Base-by-base conservation (phyloP, 2,797 vertebrate species). In the Characodon lateralis region DNA sequence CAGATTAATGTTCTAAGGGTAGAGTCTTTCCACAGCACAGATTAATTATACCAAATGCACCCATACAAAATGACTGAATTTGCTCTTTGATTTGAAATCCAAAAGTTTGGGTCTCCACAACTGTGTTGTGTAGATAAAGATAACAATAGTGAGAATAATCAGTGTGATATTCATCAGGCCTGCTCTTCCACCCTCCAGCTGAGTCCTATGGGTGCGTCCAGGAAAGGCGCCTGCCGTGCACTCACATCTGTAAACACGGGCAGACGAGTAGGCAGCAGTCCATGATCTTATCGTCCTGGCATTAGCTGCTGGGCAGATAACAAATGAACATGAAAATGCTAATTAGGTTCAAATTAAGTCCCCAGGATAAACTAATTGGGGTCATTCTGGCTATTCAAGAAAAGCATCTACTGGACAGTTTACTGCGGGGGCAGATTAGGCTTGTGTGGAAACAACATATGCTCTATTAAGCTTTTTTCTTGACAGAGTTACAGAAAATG, bases 241-340 rank as follows among this genome's bases (percentile, higher is more conserved):
- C 85, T 89, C 84, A 86, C 87, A 84, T 91, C 81, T 92, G 88
- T 93, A 94, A 94, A 93, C 92, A 92, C 7, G 73, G 79, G 86
- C 85, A 93, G 91, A 91, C 78, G 43, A 88, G 88, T 48, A 78
- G 89, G 91, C 89, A 87, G 86, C 78, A 51, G 80, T 73, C 6
- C n/a, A 46, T 5, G 88, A 94, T 93, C 88, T 78, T 94, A 94
- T 94, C 92, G 20, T 12, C 50, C 73, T 80, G 80, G 91, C 89
- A 87, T 88, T 89, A 88, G 85, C 89, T 39, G 53, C 72, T 28
- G 73, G 80, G 75, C 74, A 85, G 79, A 91, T 81, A 88, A 84
- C 78, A 81, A 85, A 78, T 83, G 58, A 81, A 83, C 70, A 89
- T 82, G 83, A 83, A 90, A 84, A 85, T 76, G 61, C 83, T 87